Base-by-base conservation (phyloP, 2,113 vertebrate species). In the Nothocercus julius region DNA sequence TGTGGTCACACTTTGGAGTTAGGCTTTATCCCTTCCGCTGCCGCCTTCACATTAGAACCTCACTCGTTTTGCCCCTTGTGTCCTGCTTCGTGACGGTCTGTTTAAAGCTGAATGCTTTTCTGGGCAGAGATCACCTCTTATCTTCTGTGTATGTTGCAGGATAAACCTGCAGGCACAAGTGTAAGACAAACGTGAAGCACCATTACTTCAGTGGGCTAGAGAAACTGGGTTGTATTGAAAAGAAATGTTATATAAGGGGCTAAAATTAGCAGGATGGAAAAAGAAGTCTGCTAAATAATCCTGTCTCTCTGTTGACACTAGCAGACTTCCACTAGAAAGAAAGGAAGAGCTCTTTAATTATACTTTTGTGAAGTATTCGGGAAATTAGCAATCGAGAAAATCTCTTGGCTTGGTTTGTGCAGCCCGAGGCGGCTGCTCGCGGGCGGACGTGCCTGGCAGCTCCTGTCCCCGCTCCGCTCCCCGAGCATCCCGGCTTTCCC, bases 151-250 rank as follows among this genome's bases (percentile, higher is more conserved):
- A 34, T 49, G 51, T 25, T 27, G 68, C 24, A 51, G n/a, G 11
- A n/a, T 70, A 36, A 27, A n/a, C 34, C 49, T 13, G 22, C 27
- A 73, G 90, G 93, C 74, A 10, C 70, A 84, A 85, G 92, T 93
- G 92, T 92, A 95, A 96, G 93, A 96, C 92, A 96, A 95, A 94
- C 54, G 88, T 78, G 90, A 93, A 96, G 77, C 6, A 78, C 85
- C 0, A 9, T 78, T 96, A 73, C 88, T 96, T 92, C 94, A 96
- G 95, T 94, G 94, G 95, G 96, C 90, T 94, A 84, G 74, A 90
- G 93, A 96, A 97, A 93, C 96, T 94, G 95, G 96, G 95, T 96
- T 97, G 92, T 97, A 96, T 96, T 96, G 94, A 96, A 92, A 96
- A 92, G 94, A 96, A 97, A 96, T 16, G 93, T 97, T 97, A 97